Evolutionary conservation across 2,113 vertebrate genomes (phyloP), one percentile per base, ranked within the genome.

Genomic region (Morone chrysops): DNA sequence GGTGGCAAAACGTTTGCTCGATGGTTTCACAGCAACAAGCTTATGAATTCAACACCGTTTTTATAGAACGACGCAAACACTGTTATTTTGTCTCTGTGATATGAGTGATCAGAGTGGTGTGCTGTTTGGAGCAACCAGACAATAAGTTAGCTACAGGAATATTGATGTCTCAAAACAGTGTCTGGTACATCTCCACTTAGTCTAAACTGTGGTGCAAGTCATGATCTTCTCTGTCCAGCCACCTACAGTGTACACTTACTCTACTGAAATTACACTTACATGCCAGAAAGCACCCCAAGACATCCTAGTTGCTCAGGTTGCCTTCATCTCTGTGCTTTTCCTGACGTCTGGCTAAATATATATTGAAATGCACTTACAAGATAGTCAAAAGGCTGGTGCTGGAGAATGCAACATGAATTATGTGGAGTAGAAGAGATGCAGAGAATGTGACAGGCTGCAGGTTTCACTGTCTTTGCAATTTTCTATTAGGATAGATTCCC

Each of bases 301-400:
- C 40, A 38, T 66, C 45, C 51, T 63, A 73, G 84, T 83, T 73
- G 67, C 70, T 76, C 62, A 0, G 0, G 40, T 67, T 40, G n/a
- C 25, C 51, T 86, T 22, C 51, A 48, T 68, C 18, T 43, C 40
- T 41, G 9, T 43, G 41, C 53, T 69, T 73, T 78, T 61, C 12
- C 31, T 59, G 71, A 18, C 45, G 31, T 69, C 48, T 61, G 67
- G 65, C 74, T 20, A 53, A 81, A 67, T 25, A 78, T 57, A 75
- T 81, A 47, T 81, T 60, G 36, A 74, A 90, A 85, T 77, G 43
- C 17, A 70, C 66, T 65, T 63, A 70, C 38, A 69, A 57, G 57
- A 57, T 66, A 82, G 41, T 70, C 57, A 77, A 73, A 86, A 73
- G 68, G 60, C 41, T 36, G 47, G 20, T 62, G 16, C 53, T 63